Evolutionary conservation across 64 coral and sea anemone species (phyloP).

Genomic region (Stichodactyla mertensii): DNA sequence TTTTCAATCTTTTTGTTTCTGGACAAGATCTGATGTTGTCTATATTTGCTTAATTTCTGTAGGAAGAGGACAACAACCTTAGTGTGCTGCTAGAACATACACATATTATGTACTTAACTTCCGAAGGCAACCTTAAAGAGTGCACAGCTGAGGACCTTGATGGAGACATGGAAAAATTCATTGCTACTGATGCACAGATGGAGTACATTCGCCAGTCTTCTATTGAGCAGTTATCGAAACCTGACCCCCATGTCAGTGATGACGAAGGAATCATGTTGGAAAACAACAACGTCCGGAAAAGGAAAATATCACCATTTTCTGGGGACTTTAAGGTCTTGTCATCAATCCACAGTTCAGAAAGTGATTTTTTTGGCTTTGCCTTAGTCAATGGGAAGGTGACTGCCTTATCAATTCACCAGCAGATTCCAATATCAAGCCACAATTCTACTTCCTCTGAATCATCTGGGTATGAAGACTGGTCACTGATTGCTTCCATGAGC

Average conservation of each 20-base stretch:
- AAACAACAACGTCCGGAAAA: slow-evolving; percentile 70
- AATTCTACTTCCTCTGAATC: slow-evolving; percentile 76
- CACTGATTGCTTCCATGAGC: slow-evolving; percentile 82
- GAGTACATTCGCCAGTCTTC: slow-evolving; percentile 92
- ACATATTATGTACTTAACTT: slow-evolving; percentile 83
- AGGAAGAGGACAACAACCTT: slow-evolving; percentile 70
- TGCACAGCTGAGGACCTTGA: slow-evolving; percentile 77
- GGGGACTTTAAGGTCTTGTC: slow-evolving; percentile 54
- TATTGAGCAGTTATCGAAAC: slow-evolving; percentile 11
- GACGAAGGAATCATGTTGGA: slow-evolving; percentile 58
- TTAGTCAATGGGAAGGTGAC: slow-evolving; percentile 55
- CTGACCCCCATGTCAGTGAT: slow-evolving; percentile 23
- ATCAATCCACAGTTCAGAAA: slow-evolving; percentile 65
- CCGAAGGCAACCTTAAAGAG: slow-evolving; percentile 70
- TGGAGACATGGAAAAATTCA: slow-evolving; percentile 46
- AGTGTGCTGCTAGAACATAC: slow-evolving; percentile 79
- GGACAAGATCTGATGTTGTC: neutral
- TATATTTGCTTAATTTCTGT: neutral
- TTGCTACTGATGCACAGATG: slow-evolving; percentile 88
- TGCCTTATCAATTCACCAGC: slow-evolving; percentile 67
- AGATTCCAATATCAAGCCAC: slow-evolving; percentile 30
- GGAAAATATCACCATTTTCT: slow-evolving; percentile 30
- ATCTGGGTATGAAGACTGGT: slow-evolving; percentile 63
- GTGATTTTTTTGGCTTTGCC: slow-evolving; percentile 74
- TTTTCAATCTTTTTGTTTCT: too few relatives aligned